Base-by-base conservation (phyloP, 2,797 vertebrate genomes). In the Propithecus perrieri region DNA sequence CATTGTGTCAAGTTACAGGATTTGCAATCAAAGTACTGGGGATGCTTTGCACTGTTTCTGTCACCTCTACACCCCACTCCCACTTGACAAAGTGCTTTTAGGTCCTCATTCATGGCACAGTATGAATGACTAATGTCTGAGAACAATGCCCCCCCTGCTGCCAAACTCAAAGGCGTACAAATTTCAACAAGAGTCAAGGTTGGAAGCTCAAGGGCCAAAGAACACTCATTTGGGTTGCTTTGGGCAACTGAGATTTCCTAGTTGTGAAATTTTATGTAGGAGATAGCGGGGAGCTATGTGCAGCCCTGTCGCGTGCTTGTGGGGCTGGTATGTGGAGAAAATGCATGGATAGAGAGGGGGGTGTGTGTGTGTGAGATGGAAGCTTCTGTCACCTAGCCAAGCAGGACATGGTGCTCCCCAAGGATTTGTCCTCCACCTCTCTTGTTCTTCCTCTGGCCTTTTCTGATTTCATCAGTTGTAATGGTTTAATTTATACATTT, bases 291-390 rank as follows among this genome's bases (percentile, higher is more conserved):
- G 33, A 59, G 35, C 75, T 7, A 6, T 13, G 18, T 28, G n/a
- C 22, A 17, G 4, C 38, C 8, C 11, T 22, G 30, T 13, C 0
- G 0, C 0, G 17, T 3, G 2, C 33, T 69, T 9, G 14, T 26
- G 59, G 38, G 48, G 20, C 71, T 59, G 55, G 33, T 2, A 6
- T 5, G 0, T 59, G 59, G 55, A 85, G 67, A n/a, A 55, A n/a
- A 35, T 20, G 14, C 7, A 11, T 5, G 67, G 6, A 1, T 2
- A 20, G 65, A 38, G 22, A 38, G 30, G 80, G 2, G 63, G 22
- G 72, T 24, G 7, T 26, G 38, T 15, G 18, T 75, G 38, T 20
- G 43, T 43, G 9, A 74, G 61, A 69, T 2, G 33, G 46, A 50
- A 35, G 33, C 24, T 83, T 41, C 57, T 65, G 53, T 48, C 28